Evolutionary conservation across 1,140 invertebrate species (phyloP), one percentile per base, ranked within the genome.

Genomic region (Cardiocondyla obscurior): DNA sequence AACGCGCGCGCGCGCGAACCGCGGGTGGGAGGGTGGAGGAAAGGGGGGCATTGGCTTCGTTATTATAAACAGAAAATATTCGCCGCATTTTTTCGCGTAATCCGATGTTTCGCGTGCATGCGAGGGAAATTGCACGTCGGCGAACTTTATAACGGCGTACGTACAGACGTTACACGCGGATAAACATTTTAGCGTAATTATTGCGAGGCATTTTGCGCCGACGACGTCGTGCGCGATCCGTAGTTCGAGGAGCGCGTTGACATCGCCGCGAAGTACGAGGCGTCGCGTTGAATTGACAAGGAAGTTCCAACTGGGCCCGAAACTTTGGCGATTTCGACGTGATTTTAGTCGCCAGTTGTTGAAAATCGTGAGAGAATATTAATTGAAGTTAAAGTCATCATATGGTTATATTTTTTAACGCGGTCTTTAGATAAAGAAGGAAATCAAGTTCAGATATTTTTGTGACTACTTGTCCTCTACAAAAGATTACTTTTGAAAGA

Each of bases 11-110:
- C 33, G 33, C 46, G 5, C 6, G 44, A n/a, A 16, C n/a, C n/a
- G n/a, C 2, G 6, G 19, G 14, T 10, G 22, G 5, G 3, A 7
- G 39, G 62, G 22, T 0, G 12, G 36, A 5, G 33, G 60, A 4
- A 12, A 19, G 6, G 19, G 19, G 22, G 5, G 36, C 74, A 77
- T 79, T 79, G 74, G 74, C 74, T 79, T 79, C 74, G 74, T 79
- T 79, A 79, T 79, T 79, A 79, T 79, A 79, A 79, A 79, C 74
- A 79, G 74, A 79, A 79, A 79, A 79, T 79, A 79, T 79, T 49
- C 74, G 74, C 74, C 62, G 74, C 85, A 79, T 79, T 79, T 79
- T 87, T 70, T 82, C 28, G 49, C 58, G 36, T 81, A 65, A 79
- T 79, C 74, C 74, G 74, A 79, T 79, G 74, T 79, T 79, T 79